These are phyloP conservation scores for Poeciliopsis turneri DNA, from an alignment of 2,797 vertebrate genomes.

Conservation along the genomic window DNA sequence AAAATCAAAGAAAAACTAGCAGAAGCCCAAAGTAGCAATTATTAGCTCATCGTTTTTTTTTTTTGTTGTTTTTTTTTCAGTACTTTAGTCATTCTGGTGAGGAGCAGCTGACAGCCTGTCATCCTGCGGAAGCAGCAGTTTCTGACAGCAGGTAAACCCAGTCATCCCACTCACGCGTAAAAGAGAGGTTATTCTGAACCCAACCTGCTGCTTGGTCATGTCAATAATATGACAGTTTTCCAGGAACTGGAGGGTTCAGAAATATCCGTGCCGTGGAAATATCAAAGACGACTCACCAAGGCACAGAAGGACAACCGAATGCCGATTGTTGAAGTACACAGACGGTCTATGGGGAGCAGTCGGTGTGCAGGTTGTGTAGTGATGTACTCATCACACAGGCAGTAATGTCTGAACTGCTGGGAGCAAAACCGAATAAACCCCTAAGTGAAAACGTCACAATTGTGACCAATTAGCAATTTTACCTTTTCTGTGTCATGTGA, in stretches of 20 bases:
- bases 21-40: background rate
- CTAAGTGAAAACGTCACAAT: background rate
- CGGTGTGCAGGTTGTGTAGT: background rate
- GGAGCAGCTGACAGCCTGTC: constrained; percentile 13
- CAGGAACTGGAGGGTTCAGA: constrained; percentile 7
- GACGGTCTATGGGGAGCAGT: background rate
- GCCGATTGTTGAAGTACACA: background rate
- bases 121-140: constrained; percentile 7
- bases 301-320: background rate
- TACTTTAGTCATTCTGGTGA: background rate
- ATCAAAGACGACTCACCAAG: constrained; percentile 11
- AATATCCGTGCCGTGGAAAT: constrained; percentile 3
- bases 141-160: constrained; percentile 12
- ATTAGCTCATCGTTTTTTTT: background rate
- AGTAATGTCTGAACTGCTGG: background rate
- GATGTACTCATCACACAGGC: background rate
- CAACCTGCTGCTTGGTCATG: constrained; percentile 1
- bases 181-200: constrained; percentile 17
- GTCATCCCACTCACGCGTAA: background rate
- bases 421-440: background rate
- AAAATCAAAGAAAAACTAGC: background rate
- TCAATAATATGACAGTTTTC: constrained; percentile 18
- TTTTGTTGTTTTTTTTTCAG: background rate
- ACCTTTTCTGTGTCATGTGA: background rate
- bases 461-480: background rate